These are phyloP conservation scores for honey bee (Apis mellifera) DNA, from an alignment of 1,140 invertebrate genomes.

Conservation along the genomic window DNA sequence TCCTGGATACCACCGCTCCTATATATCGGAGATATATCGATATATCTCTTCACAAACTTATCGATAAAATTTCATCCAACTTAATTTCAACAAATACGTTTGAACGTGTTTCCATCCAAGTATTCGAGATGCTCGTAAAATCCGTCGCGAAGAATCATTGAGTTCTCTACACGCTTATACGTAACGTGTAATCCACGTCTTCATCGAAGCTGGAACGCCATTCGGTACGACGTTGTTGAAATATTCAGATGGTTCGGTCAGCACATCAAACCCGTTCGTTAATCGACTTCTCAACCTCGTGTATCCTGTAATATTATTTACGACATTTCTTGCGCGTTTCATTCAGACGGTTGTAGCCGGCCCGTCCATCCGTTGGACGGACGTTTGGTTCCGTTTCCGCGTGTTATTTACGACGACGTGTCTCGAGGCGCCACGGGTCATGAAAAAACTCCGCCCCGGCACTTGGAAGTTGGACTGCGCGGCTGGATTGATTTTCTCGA, in stretches of 20 bases:
- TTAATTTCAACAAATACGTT: too few species aligned
- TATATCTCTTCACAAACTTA: too few species aligned
- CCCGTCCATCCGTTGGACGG: not conserved
- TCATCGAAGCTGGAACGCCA: not conserved
- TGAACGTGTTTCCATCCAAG: not conserved
- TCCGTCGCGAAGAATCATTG: not conserved
- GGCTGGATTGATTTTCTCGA: conserved; percentile 9
- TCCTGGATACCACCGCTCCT: not conserved
- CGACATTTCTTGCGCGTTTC: not conserved
- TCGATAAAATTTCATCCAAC: too few species aligned
- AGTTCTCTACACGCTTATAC: too few species aligned
- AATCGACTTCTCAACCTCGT: not conserved
- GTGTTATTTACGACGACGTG: conserved; percentile 23
- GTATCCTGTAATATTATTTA: not conserved
- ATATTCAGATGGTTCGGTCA: conserved; percentile 19
- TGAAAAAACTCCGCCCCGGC: not conserved
- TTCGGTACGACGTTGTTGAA: conserved; percentile 2
- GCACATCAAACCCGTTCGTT: conserved; percentile 10
- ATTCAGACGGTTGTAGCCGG: not conserved
- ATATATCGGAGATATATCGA: too few species aligned
- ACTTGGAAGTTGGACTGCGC: not conserved
- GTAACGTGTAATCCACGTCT: not conserved
- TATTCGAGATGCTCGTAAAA: not conserved
- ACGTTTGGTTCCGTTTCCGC: conserved; percentile 11
- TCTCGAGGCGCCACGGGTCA: not conserved